phyloP scores from a whole-genome alignment of 2,888 invertebrate genomes.

The Dasysyrphus albostriatus region DNA sequence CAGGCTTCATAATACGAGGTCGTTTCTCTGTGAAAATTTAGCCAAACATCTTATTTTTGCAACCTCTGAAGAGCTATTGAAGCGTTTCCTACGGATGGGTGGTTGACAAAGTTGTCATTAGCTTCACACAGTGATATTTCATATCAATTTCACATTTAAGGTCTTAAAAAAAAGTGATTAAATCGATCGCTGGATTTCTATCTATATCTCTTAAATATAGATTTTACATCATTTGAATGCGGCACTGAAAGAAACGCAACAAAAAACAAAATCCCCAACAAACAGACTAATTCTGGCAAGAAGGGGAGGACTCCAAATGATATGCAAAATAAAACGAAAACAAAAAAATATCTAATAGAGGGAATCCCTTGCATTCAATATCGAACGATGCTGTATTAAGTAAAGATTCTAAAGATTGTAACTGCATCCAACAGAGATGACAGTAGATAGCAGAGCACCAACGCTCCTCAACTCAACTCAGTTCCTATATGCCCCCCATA shows the following conservation, averaged over 20 bases:
- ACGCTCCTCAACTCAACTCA: constrained; percentile 11
- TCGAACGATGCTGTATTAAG: constrained; percentile 9
- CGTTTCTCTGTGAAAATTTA: too few species aligned
- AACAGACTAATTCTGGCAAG: neutral
- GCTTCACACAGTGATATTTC: too few species aligned
- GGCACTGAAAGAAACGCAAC: neutral
- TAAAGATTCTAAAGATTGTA: constrained; percentile 57
- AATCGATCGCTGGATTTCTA: neutral
- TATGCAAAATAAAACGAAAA: constrained; percentile 53
- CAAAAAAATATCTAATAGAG: neutral
- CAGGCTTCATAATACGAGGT: too few species aligned
- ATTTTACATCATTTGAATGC: neutral
- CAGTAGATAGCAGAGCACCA: constrained; percentile 2
- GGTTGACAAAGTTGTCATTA: too few species aligned
- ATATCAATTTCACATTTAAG: too few species aligned
- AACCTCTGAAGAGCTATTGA: too few species aligned
- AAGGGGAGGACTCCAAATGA: constrained; percentile 32
- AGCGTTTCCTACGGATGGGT: too few species aligned
- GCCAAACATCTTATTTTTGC: too few species aligned
- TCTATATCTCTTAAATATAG: too few species aligned
- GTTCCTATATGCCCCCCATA: neutral
- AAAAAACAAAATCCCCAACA: neutral
- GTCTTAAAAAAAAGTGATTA: neutral
- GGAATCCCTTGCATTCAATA: constrained; percentile 17
- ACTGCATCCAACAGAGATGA: constrained; percentile 46